These are phyloP conservation scores for Eristalis arbustorum DNA, from an alignment of 2,888 invertebrate species.

Conservation along the genomic window DNA sequence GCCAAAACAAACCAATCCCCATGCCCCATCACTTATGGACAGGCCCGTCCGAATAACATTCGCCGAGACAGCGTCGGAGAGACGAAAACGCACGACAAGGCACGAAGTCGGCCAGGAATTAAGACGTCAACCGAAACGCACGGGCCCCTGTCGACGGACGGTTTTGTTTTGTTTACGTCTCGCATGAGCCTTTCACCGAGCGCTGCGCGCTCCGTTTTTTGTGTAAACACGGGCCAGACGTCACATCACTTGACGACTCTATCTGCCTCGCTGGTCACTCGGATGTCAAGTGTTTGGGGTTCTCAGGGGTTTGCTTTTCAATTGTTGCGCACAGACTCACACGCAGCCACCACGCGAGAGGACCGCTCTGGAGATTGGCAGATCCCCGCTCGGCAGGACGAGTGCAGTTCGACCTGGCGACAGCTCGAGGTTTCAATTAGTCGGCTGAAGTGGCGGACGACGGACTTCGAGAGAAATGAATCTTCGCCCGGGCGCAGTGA, in stretches of 20 bases:
- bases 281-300: constrained; percentile 9
- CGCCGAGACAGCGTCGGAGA: constrained; percentile 7
- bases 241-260: not conserved
- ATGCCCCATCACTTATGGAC: constrained; percentile 54
- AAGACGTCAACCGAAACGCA: constrained; percentile 64
- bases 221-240: constrained; percentile 55
- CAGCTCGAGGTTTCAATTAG: constrained; percentile 56
- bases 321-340: constrained; percentile 48
- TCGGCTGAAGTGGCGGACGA: not conserved
- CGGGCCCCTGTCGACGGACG: constrained; percentile 40
- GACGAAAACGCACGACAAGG: constrained; percentile 21
- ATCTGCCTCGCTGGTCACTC: constrained; percentile 8
- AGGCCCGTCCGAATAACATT: constrained; percentile 47
- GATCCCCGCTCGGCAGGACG: not conserved
- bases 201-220: constrained; percentile 28
- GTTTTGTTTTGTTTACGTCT: constrained; percentile 68
- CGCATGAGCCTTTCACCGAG: constrained; percentile 32
- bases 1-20: constrained; percentile 10
- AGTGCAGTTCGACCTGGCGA: constrained; percentile 7
- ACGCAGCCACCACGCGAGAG: too few species aligned
- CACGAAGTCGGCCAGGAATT: constrained; percentile 39
- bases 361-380: not conserved
- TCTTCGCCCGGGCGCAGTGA: constrained; percentile 16
- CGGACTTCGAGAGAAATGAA: constrained; percentile 32
- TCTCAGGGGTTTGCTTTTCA: constrained; percentile 52